phyloP scores from a whole-genome alignment of 2,113 vertebrate species.

The Dolichallabes microphthalmus region DNA sequence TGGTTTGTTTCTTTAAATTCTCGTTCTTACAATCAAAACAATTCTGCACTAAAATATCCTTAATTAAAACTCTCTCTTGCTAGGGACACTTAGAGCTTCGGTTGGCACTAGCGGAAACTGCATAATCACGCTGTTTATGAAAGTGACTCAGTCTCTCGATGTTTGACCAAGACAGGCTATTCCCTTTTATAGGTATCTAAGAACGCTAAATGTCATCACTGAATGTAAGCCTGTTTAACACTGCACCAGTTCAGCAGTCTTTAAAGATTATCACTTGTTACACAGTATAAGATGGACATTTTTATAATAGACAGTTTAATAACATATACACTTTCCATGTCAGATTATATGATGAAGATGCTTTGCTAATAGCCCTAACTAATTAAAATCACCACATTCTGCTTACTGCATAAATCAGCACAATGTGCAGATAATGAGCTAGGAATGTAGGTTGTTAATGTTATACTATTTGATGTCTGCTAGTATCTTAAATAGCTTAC shows the following conservation, averaged over 20 bases:
- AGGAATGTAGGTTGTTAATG: background rate
- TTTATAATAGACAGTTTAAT: background rate
- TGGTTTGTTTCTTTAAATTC: background rate
- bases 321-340: background rate
- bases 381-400: background rate
- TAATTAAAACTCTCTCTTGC: background rate
- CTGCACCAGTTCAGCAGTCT: background rate
- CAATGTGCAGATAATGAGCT: background rate
- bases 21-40: background rate
- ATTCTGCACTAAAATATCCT: background rate
- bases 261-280: background rate
- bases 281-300: background rate
- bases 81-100: background rate
- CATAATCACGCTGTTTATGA: background rate
- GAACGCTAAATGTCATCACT: background rate
- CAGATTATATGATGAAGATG: background rate
- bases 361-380: background rate
- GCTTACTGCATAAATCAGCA: background rate
- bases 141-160: background rate
- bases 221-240: background rate
- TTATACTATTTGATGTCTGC: background rate
- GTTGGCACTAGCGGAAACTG: background rate
- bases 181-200: conserved; percentile 2
- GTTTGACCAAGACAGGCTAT: background rate
- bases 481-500: background rate